Evolutionary conservation across 1,140 invertebrate genomes (phyloP).

Genomic region (Danaus melanippus): DNA sequence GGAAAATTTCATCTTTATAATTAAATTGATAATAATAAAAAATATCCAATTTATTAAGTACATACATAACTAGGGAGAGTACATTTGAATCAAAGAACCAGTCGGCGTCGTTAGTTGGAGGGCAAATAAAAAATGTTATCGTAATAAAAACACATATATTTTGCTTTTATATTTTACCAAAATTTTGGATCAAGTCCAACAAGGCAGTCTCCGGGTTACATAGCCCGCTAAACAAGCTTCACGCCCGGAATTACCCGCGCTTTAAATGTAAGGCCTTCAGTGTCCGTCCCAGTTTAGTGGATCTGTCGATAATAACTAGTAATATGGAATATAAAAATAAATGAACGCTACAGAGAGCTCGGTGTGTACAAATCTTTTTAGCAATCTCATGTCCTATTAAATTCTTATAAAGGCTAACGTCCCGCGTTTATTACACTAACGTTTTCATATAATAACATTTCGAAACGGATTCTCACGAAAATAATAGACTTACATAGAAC

Average conservation of each 20-base stretch:
- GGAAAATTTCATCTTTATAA: too few species aligned
- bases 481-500: too few species aligned
- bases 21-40: too few species aligned
- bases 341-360: conserved; percentile 22
- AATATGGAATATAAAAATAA: conserved; percentile 24
- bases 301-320: conserved; percentile 24
- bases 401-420: conserved; percentile 14
- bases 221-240: conserved; percentile 41
- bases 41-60: too few species aligned
- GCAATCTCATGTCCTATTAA: conserved; percentile 12
- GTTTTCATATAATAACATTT: too few species aligned
- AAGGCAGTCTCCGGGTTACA: conserved; percentile 60
- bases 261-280: conserved; percentile 43
- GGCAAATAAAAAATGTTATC: conserved; percentile 48
- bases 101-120: too few species aligned
- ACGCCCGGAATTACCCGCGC: conserved; percentile 42
- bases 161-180: conserved; percentile 65
- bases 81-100: too few species aligned
- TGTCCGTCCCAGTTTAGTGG: conserved; percentile 34
- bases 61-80: too few species aligned
- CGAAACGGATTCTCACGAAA: too few species aligned
- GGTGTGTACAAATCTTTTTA: conserved; percentile 5
- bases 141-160: conserved; percentile 70
- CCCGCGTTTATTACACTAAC: conserved; percentile 6
- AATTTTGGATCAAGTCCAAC: conserved; percentile 61